Percentiles rank a stretch among this genome's conserved stretches.
Conservation (phyloP, 2,888 invertebrate genomes). For the Meliscaeva auricollis region DNA sequence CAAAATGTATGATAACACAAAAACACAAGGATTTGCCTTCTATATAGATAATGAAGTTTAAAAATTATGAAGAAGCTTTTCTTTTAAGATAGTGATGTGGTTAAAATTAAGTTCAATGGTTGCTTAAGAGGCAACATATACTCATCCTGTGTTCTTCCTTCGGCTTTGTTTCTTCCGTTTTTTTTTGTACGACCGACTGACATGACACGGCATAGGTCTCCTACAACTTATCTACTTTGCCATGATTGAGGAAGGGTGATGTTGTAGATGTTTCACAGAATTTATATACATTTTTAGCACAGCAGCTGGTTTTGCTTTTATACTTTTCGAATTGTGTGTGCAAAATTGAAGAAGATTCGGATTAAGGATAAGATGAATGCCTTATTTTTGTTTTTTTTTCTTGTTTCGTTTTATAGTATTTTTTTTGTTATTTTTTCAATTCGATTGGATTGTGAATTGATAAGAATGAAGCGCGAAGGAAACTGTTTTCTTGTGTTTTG, state of each 20-base stretch:
- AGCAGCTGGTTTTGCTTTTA: constrained; percentile 25
- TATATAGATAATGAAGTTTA: constrained; percentile 34
- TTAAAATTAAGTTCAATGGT: constrained; percentile 54
- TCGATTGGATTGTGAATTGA: constrained; percentile 55
- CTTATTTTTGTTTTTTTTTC: constrained; percentile 14
- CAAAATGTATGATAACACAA: constrained; percentile 9
- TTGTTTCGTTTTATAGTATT: constrained; percentile 1
- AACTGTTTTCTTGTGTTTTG: constrained; percentile 11
- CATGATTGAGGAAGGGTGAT: constrained; percentile 2
- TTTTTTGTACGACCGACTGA: background rate
- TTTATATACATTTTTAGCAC: constrained; percentile 12
- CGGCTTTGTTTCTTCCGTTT: background rate
- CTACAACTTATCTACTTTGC: background rate
- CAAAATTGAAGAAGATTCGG: constrained; percentile 59
- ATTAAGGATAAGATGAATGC: constrained; percentile 54
- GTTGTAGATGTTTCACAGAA: constrained; percentile 1
- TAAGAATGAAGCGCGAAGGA: constrained; percentile 49
- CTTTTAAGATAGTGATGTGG: constrained; percentile 45
- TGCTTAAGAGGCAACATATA: constrained; percentile 42
- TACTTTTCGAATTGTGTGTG: constrained; percentile 31
- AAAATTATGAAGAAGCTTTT: constrained; percentile 58
- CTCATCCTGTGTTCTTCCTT: constrained; percentile 27
- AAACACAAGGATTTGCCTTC: constrained; percentile 20
- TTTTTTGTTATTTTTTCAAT: constrained; percentile 35
- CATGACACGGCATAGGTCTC: background rate